Conservation (phyloP, 2,113 vertebrate genomes). For the Oostethus manadensis region DNA sequence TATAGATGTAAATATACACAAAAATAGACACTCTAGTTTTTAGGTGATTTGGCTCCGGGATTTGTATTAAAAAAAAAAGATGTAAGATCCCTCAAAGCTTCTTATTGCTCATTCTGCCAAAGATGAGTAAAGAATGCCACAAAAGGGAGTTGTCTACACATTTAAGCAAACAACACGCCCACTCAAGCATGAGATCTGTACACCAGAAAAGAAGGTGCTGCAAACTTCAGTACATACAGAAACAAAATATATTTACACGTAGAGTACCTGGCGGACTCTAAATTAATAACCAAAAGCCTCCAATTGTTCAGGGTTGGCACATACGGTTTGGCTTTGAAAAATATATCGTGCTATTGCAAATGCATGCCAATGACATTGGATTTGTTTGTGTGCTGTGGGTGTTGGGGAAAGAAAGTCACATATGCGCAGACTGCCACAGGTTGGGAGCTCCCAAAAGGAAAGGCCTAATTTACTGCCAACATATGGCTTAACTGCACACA, state of each 20-base stretch:
- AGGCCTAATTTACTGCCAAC: slow-evolving; percentile 34
- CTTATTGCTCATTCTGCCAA: background rate
- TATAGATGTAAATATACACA: background rate
- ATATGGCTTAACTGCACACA: slow-evolving; percentile 31
- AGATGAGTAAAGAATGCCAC: background rate
- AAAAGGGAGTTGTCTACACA: background rate
- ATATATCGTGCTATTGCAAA: background rate
- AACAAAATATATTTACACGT: background rate
- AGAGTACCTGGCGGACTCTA: background rate
- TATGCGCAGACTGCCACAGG: slow-evolving; percentile 29
- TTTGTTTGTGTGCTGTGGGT: slow-evolving; percentile 6
- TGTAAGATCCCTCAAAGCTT: background rate
- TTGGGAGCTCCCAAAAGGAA: slow-evolving; percentile 42
- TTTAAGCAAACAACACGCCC: background rate
- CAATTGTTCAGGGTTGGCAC: background rate
- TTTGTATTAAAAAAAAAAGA: background rate
- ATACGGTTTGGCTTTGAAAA: slow-evolving; percentile 11
- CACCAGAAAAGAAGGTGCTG: background rate
- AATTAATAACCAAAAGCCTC: background rate
- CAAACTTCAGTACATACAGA: background rate
- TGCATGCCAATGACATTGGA: background rate
- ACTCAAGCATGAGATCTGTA: background rate
- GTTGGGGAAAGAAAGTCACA: slow-evolving; percentile 3
- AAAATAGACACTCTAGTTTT: background rate
- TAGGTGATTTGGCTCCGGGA: background rate